These are phyloP conservation scores for Drosophila nigromelanica DNA, from an alignment of 1,140 invertebrate genomes.

Conservation along the genomic window DNA sequence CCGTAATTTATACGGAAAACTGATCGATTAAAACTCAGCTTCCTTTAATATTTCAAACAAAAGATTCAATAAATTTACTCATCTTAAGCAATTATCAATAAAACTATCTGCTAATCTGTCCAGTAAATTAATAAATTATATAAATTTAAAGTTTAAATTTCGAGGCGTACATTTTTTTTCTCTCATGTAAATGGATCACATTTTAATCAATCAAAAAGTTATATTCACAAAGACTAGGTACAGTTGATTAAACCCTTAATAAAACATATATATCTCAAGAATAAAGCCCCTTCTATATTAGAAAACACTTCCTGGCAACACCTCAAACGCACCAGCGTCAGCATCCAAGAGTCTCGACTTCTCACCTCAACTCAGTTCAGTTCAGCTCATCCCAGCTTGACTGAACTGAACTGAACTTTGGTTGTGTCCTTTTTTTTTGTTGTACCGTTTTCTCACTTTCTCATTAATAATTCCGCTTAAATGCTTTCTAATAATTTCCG, in stretches of 20 bases:
- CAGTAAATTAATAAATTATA: too few species aligned
- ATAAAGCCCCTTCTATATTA: neutral
- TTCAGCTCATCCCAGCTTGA: neutral
- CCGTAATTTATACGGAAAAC: neutral
- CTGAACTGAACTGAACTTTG: neutral
- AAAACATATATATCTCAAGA: neutral
- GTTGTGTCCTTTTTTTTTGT: neutral
- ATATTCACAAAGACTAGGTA: too few species aligned
- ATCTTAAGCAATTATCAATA: too few species aligned
- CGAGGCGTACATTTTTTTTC: too few species aligned
- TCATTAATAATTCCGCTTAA: constrained; percentile 81
- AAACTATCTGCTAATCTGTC: too few species aligned
- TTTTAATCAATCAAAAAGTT: too few species aligned
- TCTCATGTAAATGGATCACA: too few species aligned
- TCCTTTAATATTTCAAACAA: too few species aligned
- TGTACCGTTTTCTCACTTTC: constrained; percentile 31
- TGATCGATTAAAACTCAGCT: neutral
- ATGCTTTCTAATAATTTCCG: constrained; percentile 82
- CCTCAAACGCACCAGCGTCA: neutral
- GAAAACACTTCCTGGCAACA: neutral
- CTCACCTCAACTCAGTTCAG: constrained; percentile 1
- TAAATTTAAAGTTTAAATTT: too few species aligned
- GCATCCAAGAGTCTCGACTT: constrained; percentile 8
- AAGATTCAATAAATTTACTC: too few species aligned
- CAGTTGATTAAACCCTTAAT: too few species aligned